These are phyloP conservation scores for Bimastos eiseni DNA, from an alignment of 2,888 invertebrate species.

Conservation along the genomic window DNA sequence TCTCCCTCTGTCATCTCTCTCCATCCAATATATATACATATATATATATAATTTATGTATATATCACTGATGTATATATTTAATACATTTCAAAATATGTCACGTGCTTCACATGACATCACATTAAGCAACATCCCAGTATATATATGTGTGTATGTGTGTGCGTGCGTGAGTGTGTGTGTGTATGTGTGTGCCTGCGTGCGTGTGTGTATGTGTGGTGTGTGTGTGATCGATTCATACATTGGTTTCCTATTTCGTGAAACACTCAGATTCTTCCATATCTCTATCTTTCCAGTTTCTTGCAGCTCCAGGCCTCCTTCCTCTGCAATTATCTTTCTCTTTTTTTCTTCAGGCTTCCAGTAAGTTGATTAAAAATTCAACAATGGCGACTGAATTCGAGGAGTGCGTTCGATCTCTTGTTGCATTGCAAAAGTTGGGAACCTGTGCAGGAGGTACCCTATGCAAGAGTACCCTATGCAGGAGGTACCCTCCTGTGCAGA, in stretches of 20 bases:
- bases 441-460: too few relatives aligned
- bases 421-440: neutral
- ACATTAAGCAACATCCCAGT: too few relatives aligned
- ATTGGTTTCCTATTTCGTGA: neutral
- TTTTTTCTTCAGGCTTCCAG: neutral
- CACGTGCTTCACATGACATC: too few relatives aligned
- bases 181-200: too few relatives aligned
- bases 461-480: too few relatives aligned
- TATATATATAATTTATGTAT: neutral
- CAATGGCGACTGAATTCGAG: neutral
- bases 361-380: neutral
- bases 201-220: too few relatives aligned
- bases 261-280: neutral
- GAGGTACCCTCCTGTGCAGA: too few relatives aligned
- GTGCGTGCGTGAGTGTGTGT: too few relatives aligned
- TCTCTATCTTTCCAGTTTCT: neutral
- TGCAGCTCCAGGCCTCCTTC: neutral
- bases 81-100: neutral
- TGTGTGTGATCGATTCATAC: neutral
- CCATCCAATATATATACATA: neutral
- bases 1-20: neutral
- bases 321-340: neutral
- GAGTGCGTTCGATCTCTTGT: neutral
- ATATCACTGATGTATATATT: neutral
- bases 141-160: neutral